phyloP scores from a whole-genome alignment of 2,797 vertebrate genomes.

The Sebastiscus albofasciatus region DNA sequence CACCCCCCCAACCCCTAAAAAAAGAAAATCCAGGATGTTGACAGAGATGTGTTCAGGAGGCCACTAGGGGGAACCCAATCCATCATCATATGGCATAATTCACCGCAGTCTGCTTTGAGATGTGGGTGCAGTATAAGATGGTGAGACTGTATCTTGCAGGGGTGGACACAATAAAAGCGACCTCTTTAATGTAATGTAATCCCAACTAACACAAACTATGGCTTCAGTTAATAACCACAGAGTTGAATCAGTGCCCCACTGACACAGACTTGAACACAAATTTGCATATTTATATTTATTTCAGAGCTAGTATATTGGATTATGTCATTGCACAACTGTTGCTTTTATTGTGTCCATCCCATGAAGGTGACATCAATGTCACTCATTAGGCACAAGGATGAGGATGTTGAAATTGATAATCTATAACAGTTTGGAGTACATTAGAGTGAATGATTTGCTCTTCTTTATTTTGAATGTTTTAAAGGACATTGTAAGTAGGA shows the following conservation, averaged over 20 bases:
- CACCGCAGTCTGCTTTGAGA: slow-evolving; percentile 41
- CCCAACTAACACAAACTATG: background rate
- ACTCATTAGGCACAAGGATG: background rate
- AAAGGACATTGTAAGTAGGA: background rate
- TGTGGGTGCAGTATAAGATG: slow-evolving; percentile 28
- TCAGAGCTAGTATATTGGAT: background rate
- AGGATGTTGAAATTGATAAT: background rate
- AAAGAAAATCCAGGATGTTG: background rate
- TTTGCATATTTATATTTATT: background rate
- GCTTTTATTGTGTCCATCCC: background rate
- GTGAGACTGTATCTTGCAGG: slow-evolving; percentile 31
- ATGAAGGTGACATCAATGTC: background rate
- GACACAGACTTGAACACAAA: background rate
- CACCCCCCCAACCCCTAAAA: background rate
- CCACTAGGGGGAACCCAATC: slow-evolving; percentile 69
- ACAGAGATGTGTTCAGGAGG: slow-evolving; percentile 23
- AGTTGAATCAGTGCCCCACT: background rate
- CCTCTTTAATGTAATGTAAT: background rate
- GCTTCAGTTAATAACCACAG: background rate
- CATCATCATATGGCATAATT: slow-evolving; percentile 45
- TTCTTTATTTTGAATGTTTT: background rate
- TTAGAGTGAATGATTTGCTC: background rate
- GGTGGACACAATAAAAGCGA: slow-evolving; percentile 15
- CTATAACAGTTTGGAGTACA: background rate
- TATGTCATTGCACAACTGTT: background rate